These are phyloP conservation scores for Ormyrus thymus DNA, from an alignment of 2,888 invertebrate species.

Conservation along the genomic window DNA sequence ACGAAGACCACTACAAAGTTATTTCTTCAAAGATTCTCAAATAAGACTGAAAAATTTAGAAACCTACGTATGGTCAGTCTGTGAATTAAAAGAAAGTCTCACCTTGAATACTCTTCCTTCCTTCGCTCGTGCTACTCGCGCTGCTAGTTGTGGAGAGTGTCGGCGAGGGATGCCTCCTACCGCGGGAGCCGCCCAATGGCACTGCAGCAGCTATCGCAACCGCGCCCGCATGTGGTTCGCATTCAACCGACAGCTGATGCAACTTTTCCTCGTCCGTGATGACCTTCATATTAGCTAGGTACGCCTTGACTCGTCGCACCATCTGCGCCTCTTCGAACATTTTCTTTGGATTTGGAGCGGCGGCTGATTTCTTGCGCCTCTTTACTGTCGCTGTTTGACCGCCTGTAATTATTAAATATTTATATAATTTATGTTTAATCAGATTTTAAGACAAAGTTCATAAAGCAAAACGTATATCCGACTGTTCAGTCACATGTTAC, in stretches of 20 bases:
- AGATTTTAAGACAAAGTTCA: too few species aligned
- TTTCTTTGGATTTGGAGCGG: constrained; percentile 96
- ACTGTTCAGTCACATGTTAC: too few species aligned
- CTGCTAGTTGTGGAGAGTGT: constrained; percentile 94
- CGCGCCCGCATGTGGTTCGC: constrained; percentile 81
- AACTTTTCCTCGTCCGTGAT: constrained; percentile 94
- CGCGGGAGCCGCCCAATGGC: constrained; percentile 79
- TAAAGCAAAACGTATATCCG: too few species aligned
- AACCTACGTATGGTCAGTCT: too few species aligned
- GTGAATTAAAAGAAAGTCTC: background rate
- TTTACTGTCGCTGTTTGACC: constrained; percentile 87
- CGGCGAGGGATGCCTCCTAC: constrained; percentile 93
- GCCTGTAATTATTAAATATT: constrained; percentile 37
- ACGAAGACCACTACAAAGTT: too few species aligned
- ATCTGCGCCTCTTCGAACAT: constrained; percentile 99
- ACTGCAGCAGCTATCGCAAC: constrained; percentile 76
- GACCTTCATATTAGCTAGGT: constrained; percentile 93
- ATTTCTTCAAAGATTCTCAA: too few species aligned
- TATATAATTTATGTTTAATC: too few species aligned
- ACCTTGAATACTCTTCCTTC: constrained; percentile 76
- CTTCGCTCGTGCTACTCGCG: constrained; percentile 90
- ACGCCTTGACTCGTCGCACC: constrained; percentile 97
- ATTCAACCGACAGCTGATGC: constrained; percentile 91
- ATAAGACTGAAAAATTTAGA: too few species aligned
- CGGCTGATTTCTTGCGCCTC: constrained; percentile 90